Conservation (phyloP, 2,888 invertebrate species). For the Sclerodermus sp. region DNA sequence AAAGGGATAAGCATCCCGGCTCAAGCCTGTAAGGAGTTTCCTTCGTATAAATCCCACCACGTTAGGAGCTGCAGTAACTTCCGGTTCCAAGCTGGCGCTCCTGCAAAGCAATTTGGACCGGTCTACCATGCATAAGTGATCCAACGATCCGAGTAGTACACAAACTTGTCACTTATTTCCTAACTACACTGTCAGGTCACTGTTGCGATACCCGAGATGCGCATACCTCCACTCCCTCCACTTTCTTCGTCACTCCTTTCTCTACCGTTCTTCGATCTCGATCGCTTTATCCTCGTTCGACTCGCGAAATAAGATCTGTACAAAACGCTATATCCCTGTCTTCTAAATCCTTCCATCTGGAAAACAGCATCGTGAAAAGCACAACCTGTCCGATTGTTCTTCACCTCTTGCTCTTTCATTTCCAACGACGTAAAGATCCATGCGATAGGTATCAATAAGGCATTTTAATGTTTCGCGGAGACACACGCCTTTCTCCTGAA, state of each 20-base stretch:
- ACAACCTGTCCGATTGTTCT: too few species aligned
- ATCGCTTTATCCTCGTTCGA: conserved; percentile 4
- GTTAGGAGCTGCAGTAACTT: conserved; percentile 37
- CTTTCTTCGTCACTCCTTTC: neutral
- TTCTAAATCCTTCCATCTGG: too few species aligned
- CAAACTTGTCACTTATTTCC: conserved; percentile 50
- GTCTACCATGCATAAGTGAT: conserved; percentile 43
- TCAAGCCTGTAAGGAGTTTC: conserved; percentile 24
- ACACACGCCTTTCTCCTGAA: too few species aligned
- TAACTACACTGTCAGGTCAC: conserved; percentile 33
- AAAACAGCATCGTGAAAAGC: too few species aligned
- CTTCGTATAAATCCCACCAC: conserved; percentile 21
- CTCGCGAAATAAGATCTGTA: conserved; percentile 18
- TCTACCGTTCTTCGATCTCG: too few species aligned
- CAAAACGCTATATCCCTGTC: neutral
- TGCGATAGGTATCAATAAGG: too few species aligned
- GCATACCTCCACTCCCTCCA: conserved; percentile 5
- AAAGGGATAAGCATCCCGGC: conserved; percentile 15
- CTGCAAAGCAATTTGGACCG: conserved; percentile 37
- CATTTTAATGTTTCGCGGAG: too few species aligned
- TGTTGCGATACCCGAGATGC: conserved; percentile 4
- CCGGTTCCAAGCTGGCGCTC: conserved; percentile 30
- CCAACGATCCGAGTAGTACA: conserved; percentile 37
- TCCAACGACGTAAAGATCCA: too few species aligned
- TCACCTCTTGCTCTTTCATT: too few species aligned